phyloP scores from a whole-genome alignment of 1,140 invertebrate genomes.

The Formica selysi region DNA sequence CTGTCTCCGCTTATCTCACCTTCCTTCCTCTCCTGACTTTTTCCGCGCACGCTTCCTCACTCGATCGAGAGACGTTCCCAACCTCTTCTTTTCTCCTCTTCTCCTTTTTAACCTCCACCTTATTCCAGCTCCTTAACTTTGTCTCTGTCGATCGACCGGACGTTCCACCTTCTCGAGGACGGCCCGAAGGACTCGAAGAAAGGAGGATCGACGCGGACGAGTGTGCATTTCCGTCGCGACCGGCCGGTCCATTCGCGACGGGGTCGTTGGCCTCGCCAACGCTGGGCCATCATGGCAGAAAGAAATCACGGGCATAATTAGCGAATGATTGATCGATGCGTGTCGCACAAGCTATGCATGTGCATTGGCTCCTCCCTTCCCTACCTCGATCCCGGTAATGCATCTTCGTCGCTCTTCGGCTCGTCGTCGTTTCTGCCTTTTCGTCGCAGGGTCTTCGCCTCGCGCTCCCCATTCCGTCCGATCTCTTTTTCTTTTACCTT shows the following conservation, averaged over 20 bases:
- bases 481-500: conserved; percentile 80
- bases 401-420: conserved; percentile 55
- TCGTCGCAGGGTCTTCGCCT: conserved; percentile 7
- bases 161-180: conserved; percentile 67
- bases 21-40: conserved; percentile 28
- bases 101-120: background rate
- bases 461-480: conserved; percentile 22
- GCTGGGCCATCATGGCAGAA: conserved; percentile 79
- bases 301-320: conserved; percentile 85
- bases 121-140: conserved; percentile 48
- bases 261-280: conserved; percentile 74
- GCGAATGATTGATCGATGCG: conserved; percentile 86
- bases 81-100: background rate
- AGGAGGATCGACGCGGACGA: conserved; percentile 64
- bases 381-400: conserved; percentile 54
- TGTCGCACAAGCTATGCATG: conserved; percentile 83
- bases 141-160: conserved; percentile 48
- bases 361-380: conserved; percentile 73
- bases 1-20: conserved; percentile 40
- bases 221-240: conserved; percentile 67
- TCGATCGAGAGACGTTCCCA: conserved; percentile 34
- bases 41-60: conserved; percentile 29
- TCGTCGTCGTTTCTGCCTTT: conserved; percentile 35
- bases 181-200: conserved; percentile 61
- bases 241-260: conserved; percentile 65